Evolutionary conservation across 1,140 invertebrate species (phyloP).

Genomic region (Steinernema khuongi): DNA sequence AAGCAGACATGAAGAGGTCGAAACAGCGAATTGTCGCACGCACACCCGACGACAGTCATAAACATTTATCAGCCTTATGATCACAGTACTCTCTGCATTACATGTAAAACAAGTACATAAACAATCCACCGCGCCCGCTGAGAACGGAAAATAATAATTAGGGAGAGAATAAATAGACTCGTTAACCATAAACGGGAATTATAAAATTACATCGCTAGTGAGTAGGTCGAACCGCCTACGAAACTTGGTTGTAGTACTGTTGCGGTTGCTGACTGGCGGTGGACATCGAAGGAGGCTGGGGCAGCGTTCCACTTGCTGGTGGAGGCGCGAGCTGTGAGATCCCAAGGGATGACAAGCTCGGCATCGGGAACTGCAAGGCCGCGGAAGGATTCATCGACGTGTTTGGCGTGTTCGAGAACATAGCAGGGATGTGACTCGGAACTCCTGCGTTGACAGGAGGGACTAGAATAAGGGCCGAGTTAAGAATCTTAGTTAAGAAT

Average conservation of each 20-base stretch:
- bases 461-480: background rate
- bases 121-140: too few relatives aligned
- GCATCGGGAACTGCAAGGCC: constrained; percentile 53
- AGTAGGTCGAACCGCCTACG: background rate
- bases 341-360: constrained; percentile 49
- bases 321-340: constrained; percentile 48
- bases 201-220: too few relatives aligned
- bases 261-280: background rate
- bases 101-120: too few relatives aligned
- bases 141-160: too few relatives aligned
- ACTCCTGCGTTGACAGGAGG: constrained; percentile 1
- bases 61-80: too few relatives aligned
- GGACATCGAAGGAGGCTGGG: background rate
- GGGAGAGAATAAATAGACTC: too few relatives aligned
- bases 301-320: constrained; percentile 29
- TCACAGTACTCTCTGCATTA: too few relatives aligned
- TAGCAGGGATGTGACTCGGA: constrained; percentile 23
- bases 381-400: constrained; percentile 7
- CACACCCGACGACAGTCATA: too few relatives aligned
- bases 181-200: too few relatives aligned
- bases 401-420: constrained; percentile 14
- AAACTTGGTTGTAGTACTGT: constrained; percentile 13
- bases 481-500: too few relatives aligned
- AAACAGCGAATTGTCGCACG: too few relatives aligned
- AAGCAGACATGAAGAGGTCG: too few relatives aligned